Conservation (phyloP, 2,888 invertebrate genomes). For the Orchesellides sinensis region DNA sequence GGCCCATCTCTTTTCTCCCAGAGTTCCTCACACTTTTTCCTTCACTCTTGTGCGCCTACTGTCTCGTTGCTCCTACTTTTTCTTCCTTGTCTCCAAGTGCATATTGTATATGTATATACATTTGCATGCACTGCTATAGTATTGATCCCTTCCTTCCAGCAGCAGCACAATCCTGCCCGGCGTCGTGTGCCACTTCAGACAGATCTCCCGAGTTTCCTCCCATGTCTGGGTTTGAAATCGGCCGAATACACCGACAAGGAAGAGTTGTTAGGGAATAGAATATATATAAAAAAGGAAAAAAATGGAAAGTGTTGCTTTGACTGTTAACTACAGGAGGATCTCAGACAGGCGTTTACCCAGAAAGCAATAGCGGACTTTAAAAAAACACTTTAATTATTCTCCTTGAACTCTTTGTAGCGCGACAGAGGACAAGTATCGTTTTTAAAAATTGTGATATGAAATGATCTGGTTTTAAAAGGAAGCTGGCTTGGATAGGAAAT, state of each 20-base stretch:
- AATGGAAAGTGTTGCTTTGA: constrained; percentile 62
- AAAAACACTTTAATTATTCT: not conserved
- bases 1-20: constrained; percentile 54
- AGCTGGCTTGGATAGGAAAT: constrained; percentile 20
- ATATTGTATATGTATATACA: constrained; percentile 29
- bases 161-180: constrained; percentile 68
- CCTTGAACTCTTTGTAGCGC: not conserved
- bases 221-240: constrained; percentile 68
- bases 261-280: constrained; percentile 22
- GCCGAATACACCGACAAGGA: constrained; percentile 59
- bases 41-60: constrained; percentile 40
- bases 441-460: constrained; percentile 62
- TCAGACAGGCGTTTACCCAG: constrained; percentile 65
- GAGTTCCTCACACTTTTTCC: constrained; percentile 24
- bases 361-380: constrained; percentile 60
- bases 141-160: constrained; percentile 68
- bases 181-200: constrained; percentile 68
- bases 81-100: constrained; percentile 64
- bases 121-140: constrained; percentile 52
- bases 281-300: constrained; percentile 43
- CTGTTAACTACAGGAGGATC: constrained; percentile 67
- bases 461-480: constrained; percentile 61
- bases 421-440: constrained; percentile 36
- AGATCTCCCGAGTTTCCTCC: constrained; percentile 68
- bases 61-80: constrained; percentile 63